Conservation (phyloP, 2,888 invertebrate genomes). For the Scaptomyza flava region DNA sequence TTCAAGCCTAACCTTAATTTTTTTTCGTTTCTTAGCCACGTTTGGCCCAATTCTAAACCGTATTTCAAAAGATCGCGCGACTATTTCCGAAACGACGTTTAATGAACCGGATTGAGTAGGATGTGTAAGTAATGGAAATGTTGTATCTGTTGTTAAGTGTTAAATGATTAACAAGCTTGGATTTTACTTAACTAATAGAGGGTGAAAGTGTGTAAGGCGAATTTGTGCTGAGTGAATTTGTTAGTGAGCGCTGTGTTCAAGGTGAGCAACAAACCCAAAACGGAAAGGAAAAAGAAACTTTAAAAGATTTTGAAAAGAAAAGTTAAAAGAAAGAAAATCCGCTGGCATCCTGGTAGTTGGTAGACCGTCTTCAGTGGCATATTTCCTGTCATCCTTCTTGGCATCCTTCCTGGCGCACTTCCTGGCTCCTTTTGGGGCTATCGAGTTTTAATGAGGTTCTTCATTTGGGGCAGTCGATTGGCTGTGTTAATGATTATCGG, state of each 20-base stretch:
- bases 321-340: slow-evolving; percentile 7
- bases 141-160: background rate
- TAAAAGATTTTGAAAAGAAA: slow-evolving; percentile 2
- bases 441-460: background rate
- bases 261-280: background rate
- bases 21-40: slow-evolving; percentile 6
- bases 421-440: background rate
- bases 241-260: background rate
- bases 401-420: background rate
- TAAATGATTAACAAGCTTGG: background rate
- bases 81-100: background rate
- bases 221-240: background rate
- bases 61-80: background rate
- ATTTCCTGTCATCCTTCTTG: background rate
- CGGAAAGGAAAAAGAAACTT: background rate
- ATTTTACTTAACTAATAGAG: background rate
- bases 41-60: slow-evolving; percentile 2
- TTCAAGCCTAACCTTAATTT: slow-evolving; percentile 14
- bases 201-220: slow-evolving; percentile 7
- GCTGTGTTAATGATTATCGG: background rate
- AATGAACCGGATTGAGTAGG: background rate
- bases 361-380: background rate
- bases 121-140: background rate
- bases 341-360: background rate
- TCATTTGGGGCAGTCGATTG: background rate